A percentile compares a stretch with the other conserved stretches of the same genome.
Evolutionary conservation across 2,113 vertebrate species (phyloP).

Genomic region (Gambusia holbrooki): DNA sequence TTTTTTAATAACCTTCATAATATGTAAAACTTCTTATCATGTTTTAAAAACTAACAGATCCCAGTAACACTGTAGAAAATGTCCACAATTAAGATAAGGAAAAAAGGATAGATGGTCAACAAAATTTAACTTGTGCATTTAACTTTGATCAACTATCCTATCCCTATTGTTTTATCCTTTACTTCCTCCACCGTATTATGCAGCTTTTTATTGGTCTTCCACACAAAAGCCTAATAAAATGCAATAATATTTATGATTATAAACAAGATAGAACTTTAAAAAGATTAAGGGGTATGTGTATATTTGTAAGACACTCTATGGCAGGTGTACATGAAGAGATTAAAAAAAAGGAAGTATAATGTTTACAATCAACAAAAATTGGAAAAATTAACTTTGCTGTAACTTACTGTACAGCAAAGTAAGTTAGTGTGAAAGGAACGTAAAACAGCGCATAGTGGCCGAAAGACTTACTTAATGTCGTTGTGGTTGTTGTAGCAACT

Average conservation of each 20-base stretch:
- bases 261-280: too few relatives aligned
- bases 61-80: too few relatives aligned
- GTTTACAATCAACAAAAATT: not conserved
- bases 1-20: not conserved
- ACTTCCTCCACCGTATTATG: too few relatives aligned
- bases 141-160: not conserved
- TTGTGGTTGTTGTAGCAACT: conserved; percentile 65
- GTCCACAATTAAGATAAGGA: not conserved
- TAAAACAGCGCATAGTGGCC: not conserved
- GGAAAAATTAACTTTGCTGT: not conserved
- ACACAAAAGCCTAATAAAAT: too few relatives aligned
- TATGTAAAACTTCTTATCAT: not conserved
- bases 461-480: conserved; percentile 80
- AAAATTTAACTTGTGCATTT: not conserved
- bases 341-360: too few relatives aligned
- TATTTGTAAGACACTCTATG: too few relatives aligned
- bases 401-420: too few relatives aligned
- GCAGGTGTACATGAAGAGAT: too few relatives aligned
- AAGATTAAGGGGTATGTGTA: too few relatives aligned
- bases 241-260: too few relatives aligned
- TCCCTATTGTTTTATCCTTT: too few relatives aligned
- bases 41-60: not conserved
- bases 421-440: not conserved
- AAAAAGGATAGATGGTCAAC: not conserved
- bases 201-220: too few relatives aligned